A percentile compares a stretch with the other conserved stretches of the same genome.
phyloP scores from a whole-genome alignment of 2,113 vertebrate species.

The Ascaphus truei region DNA sequence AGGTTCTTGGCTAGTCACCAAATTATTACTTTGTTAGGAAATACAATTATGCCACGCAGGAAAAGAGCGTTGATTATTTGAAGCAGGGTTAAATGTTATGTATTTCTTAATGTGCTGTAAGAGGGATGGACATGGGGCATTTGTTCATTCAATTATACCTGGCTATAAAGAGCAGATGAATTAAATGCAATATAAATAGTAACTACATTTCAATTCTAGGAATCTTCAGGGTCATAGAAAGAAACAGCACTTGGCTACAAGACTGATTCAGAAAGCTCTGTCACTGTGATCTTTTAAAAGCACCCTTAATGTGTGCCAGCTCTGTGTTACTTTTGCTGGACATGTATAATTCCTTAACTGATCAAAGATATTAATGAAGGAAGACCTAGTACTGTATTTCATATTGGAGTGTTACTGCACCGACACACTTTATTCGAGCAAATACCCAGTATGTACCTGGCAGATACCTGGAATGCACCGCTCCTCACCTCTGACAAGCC shows the following conservation, averaged over 20 bases:
- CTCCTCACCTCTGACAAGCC: no score
- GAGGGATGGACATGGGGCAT: neutral
- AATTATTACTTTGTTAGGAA: constrained; percentile 21
- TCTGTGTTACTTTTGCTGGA: constrained; percentile 51
- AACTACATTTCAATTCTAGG: constrained; percentile 39
- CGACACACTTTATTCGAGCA: no score
- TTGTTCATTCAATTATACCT: constrained; percentile 9
- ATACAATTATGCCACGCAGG: constrained; percentile 1
- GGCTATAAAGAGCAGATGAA: neutral
- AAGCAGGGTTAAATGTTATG: neutral
- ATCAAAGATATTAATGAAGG: constrained; percentile 66
- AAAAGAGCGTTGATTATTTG: constrained; percentile 6
- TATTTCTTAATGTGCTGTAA: constrained; percentile 14
- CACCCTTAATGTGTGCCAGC: constrained; percentile 49
- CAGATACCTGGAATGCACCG: no score
- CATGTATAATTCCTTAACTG: constrained; percentile 68
- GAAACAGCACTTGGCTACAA: neutral
- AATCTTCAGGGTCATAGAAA: constrained; percentile 34
- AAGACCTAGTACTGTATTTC: constrained; percentile 63
- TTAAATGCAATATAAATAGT: constrained; percentile 24
- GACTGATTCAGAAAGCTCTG: constrained; percentile 2
- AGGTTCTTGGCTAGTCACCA: constrained; percentile 1
- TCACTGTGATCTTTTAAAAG: constrained; percentile 43
- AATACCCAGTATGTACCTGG: no score
- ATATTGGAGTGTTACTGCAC: constrained; percentile 52